Evolutionary conservation across 2,888 invertebrate species (phyloP).

Genomic region (Tetranychus truncatus): DNA sequence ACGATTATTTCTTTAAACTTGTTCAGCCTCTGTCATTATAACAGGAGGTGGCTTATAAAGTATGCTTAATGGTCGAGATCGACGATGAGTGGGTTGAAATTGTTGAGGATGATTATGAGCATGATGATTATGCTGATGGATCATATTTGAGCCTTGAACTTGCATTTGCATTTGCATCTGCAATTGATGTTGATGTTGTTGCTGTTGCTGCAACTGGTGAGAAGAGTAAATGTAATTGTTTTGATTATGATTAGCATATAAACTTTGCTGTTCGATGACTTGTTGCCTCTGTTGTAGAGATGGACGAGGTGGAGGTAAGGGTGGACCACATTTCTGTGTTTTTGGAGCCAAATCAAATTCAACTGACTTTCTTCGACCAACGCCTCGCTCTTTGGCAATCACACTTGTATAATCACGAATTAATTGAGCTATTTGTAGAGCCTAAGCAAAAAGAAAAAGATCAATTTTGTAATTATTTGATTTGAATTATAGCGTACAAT

Average conservation of each 20-base stretch:
- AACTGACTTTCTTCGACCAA: constrained; percentile 21
- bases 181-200: constrained; percentile 18
- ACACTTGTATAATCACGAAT: constrained; percentile 71
- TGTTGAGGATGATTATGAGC: constrained; percentile 2
- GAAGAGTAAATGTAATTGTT: neutral
- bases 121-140: neutral
- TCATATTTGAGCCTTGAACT: neutral
- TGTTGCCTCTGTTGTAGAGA: constrained; percentile 12
- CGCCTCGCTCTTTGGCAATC: constrained; percentile 29
- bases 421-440: constrained; percentile 75
- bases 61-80: constrained; percentile 28
- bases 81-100: constrained; percentile 21
- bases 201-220: constrained; percentile 3
- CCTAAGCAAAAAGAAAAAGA: constrained; percentile 40
- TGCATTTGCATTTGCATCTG: constrained; percentile 14
- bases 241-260: constrained; percentile 17
- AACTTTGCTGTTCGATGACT: constrained; percentile 1
- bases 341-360: constrained; percentile 21
- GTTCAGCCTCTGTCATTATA: constrained; percentile 25
- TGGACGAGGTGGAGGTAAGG: constrained; percentile 20
- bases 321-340: constrained; percentile 1
- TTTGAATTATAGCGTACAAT: neutral
- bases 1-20: constrained; percentile 13
- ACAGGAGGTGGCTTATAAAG: constrained; percentile 28
- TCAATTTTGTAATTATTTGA: neutral